Base-by-base conservation (phyloP, 1,140 invertebrate genomes). In the Subanguina moxae region DNA sequence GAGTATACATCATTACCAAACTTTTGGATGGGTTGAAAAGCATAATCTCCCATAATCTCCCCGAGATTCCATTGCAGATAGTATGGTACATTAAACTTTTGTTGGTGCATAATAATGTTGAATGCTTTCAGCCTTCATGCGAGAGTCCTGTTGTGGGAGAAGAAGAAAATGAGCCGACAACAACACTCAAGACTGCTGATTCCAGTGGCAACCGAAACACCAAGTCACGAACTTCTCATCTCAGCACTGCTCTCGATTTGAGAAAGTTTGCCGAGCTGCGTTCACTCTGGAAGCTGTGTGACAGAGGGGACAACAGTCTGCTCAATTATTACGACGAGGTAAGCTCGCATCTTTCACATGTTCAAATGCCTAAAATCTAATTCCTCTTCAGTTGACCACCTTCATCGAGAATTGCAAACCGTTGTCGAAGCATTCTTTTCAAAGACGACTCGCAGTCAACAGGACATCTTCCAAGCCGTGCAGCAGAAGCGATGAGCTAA, bases 301-400 rank as follows among this genome's bases (percentile, higher is more conserved):
- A 61, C n/a, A 21, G 58, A 23, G 28, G 38, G 19, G 58, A 30
- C n/a, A 32, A 19, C 28, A 21, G n/a, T 13, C 21, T 61, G 21
- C 3, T 8, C 28, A 43, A 30, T 13, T 19, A 61, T n/a, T 61
- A 61, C 28, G 58, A 61, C 58, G 58, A 61, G 58, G 58, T 61
- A 25, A 21, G 15, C 17, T 11, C 32, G 3, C 32, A 38, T 5
- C 11, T 5, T 11, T 38, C 11, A 38, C 3, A 3, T 38, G 11
- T 38, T 38, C 3, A 38, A 38, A 38, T 38, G 3, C 11, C 11
- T 38, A 38, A 38, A 38, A 38, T 38, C 3, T 11, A 3, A 5
- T 38, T 38, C 11, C 11, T 38, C 3, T 5, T 38, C 32, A 38
- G 32, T 38, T 38, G 11, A 5, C 32, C 32, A 38, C 32, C 11